These are phyloP conservation scores for Apamea sordens DNA, from an alignment of 2,888 invertebrate species.

Conservation along the genomic window DNA sequence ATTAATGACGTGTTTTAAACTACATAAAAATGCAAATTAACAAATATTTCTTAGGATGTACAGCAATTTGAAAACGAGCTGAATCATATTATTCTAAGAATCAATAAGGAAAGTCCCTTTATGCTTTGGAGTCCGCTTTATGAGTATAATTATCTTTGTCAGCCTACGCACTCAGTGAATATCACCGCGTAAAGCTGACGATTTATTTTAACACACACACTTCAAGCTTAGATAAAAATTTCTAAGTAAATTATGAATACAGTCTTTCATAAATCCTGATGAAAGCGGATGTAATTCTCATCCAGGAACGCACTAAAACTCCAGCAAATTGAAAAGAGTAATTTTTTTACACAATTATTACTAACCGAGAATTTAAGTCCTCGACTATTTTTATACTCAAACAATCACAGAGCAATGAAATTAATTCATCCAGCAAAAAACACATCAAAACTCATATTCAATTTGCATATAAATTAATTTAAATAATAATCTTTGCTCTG, in stretches of 20 bases:
- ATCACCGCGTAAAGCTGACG: not conserved
- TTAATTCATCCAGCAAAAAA: conserved; percentile 58
- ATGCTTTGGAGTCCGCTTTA: not conserved
- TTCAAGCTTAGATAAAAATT: not conserved
- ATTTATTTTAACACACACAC: not conserved
- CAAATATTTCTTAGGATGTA: not conserved
- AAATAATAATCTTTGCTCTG: conserved; percentile 47
- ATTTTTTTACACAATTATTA: conserved; percentile 18
- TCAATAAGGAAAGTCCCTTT: not conserved
- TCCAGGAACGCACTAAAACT: conserved; percentile 1
- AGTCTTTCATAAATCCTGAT: not conserved
- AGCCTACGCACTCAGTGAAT: not conserved
- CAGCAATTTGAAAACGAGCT: not conserved
- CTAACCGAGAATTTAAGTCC: not conserved
- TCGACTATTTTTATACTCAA: conserved; percentile 23
- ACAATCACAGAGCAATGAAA: conserved; percentile 60
- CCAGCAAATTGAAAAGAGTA: conserved; percentile 10
- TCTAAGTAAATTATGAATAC: not conserved
- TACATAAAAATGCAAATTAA: not conserved
- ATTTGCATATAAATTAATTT: conserved; percentile 66
- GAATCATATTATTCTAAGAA: conserved; percentile 22
- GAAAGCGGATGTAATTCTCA: not conserved
- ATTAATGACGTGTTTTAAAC: not conserved
- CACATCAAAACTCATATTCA: conserved; percentile 32
- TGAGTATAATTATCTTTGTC: conserved; percentile 2